Evolutionary conservation across 37 sponge, comb jelly and placozoan genomes (phyloP), one percentile per base, ranked within the genome.

Genomic region (Bolinopsis microptera): DNA sequence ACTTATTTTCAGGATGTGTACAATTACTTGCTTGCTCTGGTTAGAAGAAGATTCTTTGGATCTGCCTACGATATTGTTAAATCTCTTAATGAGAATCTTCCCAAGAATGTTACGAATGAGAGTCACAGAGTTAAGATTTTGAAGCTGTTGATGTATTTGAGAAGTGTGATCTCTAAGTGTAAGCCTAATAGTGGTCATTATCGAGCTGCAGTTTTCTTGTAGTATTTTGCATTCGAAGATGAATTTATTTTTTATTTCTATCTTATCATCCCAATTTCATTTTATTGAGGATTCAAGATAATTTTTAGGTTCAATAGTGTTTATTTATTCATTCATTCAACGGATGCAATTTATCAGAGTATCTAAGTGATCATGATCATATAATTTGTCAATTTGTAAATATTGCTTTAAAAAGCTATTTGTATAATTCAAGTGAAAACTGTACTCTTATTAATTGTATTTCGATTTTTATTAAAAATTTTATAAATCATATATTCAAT

Each of bases 151-250:
- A 41, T 33, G 48, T 86, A 86, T 41, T 38, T 86, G 25, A 39
- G 90, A 41, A 41, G 61, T 27, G 90, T 86, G 3, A 86, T 86
- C 39, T 86, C 90, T 16, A 39, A 41, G 26, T 86, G 90, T 23
- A 86, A 86, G 24, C 90, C 90, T 2, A 39, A n/a, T 40, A 86
- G 90, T 41, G 90, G 90, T 41, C 90, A 86, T 48, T 86, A 86
- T 38, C 34, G 90, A 40, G 90, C 41, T n/a, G n/a, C 32, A 33
- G 35, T 77, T 35, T 77, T 77, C 18, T 77, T 77, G 80, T 35
- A 24, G 18, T 48, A 48, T 48, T 48, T 48, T n/a, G n/a, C n/a
- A n/a, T n/a, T n/a, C n/a, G n/a, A n/a, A n/a, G n/a, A n/a, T n/a
- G n/a, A 13, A 48, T 48, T 13, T 48, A 5, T 48, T 18, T 48